Evolutionary conservation across 2,888 invertebrate genomes (phyloP).

Genomic region (Vanessa cardui): DNA sequence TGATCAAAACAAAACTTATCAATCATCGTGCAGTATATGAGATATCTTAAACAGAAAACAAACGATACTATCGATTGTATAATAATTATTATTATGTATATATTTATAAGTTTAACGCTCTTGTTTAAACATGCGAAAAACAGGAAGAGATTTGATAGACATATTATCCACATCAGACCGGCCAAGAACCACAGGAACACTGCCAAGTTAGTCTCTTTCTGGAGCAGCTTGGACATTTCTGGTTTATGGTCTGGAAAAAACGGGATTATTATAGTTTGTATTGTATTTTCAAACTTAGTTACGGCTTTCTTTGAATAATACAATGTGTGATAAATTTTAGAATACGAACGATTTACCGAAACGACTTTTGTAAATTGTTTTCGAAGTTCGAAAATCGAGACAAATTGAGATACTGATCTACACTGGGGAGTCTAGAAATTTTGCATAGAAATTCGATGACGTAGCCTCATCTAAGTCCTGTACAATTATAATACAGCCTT

Average conservation of each 20-base stretch:
- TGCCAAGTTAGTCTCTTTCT: slow-evolving; percentile 17
- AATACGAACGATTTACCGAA: neutral
- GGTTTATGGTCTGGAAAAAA: slow-evolving; percentile 18
- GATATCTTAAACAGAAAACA: slow-evolving; percentile 19
- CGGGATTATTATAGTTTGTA: no score
- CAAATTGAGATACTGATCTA: no score
- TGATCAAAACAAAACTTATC: slow-evolving; percentile 30
- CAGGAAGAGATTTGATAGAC: slow-evolving; percentile 22
- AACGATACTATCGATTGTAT: slow-evolving; percentile 14
- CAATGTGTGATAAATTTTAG: neutral
- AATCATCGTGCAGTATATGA: slow-evolving; percentile 20
- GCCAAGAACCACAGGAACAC: slow-evolving; percentile 24
- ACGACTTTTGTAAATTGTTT: no score
- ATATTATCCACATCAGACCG: slow-evolving; percentile 27
- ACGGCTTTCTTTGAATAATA: neutral
- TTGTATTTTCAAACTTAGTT: neutral
- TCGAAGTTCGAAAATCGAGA: no score
- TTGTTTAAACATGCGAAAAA: slow-evolving; percentile 21
- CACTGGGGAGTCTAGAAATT: no score
- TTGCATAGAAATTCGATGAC: no score
- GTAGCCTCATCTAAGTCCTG: no score
- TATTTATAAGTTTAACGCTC: slow-evolving; percentile 11
- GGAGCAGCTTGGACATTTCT: slow-evolving; percentile 11
- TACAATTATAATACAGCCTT: no score
- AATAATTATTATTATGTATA: slow-evolving; percentile 23